Evolutionary conservation across 2,888 invertebrate species (phyloP).

Genomic region (Limnephilus rhombicus): DNA sequence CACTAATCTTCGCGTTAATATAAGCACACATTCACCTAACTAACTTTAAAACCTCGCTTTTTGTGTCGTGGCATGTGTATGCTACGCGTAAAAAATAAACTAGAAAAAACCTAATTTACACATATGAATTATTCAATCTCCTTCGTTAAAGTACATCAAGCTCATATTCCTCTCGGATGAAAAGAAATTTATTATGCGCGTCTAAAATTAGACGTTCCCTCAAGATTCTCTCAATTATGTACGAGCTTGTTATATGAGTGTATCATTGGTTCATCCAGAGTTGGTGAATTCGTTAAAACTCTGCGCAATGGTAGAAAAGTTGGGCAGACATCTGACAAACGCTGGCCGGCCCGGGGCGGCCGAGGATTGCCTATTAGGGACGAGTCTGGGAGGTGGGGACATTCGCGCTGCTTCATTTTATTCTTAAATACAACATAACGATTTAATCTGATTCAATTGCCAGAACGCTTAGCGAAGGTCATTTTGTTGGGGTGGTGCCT

Average conservation of each 20-base stretch:
- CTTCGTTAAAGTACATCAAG: not conserved
- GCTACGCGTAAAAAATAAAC: not conserved
- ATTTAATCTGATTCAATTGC: slow-evolving; percentile 36
- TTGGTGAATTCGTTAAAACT: slow-evolving; percentile 22
- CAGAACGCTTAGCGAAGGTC: slow-evolving; percentile 3
- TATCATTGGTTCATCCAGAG: slow-evolving; percentile 16
- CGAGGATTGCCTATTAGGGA: slow-evolving; percentile 6
- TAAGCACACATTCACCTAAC: no score
- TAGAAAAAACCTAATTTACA: not conserved
- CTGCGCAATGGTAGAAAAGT: slow-evolving; percentile 18
- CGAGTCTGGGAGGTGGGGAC: not conserved
- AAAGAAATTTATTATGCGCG: not conserved
- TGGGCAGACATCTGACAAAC: slow-evolving; percentile 19
- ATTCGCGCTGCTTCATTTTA: slow-evolving; percentile 8
- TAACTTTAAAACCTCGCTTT: not conserved
- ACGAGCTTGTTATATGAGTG: slow-evolving; percentile 20
- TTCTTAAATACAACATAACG: slow-evolving; percentile 26
- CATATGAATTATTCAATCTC: not conserved
- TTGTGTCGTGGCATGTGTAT: not conserved
- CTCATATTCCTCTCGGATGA: not conserved
- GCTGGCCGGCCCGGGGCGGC: not conserved
- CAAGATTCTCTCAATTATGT: slow-evolving; percentile 14
- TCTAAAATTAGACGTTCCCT: not conserved
- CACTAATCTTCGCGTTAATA: not conserved
- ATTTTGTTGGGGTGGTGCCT: not conserved